Conservation (phyloP, 1,140 invertebrate species). For the Trigoniulus corallinus region DNA sequence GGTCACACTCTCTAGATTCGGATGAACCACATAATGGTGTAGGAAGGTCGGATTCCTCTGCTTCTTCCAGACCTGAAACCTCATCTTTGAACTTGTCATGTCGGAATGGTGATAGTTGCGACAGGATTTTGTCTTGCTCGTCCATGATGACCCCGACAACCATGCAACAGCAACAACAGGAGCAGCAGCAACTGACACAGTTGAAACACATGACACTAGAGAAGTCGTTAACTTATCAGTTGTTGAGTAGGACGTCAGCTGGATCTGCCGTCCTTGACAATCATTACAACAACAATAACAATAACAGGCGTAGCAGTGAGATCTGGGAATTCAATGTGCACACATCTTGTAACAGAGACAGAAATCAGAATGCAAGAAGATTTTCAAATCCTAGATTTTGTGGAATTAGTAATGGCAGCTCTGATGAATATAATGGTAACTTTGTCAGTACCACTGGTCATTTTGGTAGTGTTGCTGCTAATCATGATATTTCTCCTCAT, state of each 20-base stretch:
- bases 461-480: too few species aligned
- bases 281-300: background rate
- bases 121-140: too few species aligned
- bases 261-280: background rate
- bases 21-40: background rate
- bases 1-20: background rate
- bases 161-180: background rate
- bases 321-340: background rate
- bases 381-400: background rate
- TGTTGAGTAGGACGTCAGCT: background rate
- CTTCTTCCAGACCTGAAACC: background rate
- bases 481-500: too few species aligned
- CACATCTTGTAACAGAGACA: background rate
- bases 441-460: background rate
- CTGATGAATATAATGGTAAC: background rate
- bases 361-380: background rate
- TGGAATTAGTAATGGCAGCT: background rate
- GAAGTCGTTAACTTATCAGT: background rate
- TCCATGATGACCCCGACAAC: too few species aligned
- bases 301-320: background rate
- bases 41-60: background rate
- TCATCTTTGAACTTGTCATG: background rate
- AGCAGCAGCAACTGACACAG: background rate
- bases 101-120: too few species aligned
- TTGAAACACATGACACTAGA: background rate